Evolutionary conservation across 2,888 invertebrate genomes (phyloP).

Genomic region (Metellina segmentata): DNA sequence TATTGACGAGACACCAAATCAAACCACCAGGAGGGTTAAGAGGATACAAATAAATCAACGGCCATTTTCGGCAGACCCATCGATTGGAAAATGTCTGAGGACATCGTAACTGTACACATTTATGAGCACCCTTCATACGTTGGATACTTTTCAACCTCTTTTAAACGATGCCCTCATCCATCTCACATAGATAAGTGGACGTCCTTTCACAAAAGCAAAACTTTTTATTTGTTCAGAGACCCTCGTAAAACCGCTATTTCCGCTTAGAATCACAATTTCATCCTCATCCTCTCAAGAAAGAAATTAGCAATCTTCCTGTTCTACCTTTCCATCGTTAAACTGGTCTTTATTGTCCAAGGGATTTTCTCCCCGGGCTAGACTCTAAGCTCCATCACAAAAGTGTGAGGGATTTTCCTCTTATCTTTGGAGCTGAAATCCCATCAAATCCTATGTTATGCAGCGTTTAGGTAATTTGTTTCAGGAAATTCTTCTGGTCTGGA

Average conservation of each 20-base stretch:
- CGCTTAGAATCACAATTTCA: neutral
- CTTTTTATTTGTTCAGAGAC: neutral
- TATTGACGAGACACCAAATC: too few species aligned
- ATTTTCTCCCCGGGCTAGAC: neutral
- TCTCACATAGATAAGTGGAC: too few species aligned
- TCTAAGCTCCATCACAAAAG: neutral
- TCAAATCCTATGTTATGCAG: neutral
- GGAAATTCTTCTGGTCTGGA: neutral
- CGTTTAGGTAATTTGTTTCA: neutral
- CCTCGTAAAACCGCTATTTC: neutral
- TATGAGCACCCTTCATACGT: too few species aligned
- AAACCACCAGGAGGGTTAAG: too few species aligned
- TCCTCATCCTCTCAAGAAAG: neutral
- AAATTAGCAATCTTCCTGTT: neutral
- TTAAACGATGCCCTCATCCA: too few species aligned
- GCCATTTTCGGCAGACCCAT: too few species aligned
- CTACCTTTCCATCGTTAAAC: neutral
- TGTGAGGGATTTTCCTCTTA: neutral
- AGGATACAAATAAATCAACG: too few species aligned
- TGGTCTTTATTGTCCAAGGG: neutral
- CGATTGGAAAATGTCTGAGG: too few species aligned
- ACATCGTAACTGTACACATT: too few species aligned
- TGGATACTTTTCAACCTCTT: too few species aligned
- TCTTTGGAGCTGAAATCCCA: too few species aligned
- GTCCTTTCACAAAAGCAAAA: neutral